Base-by-base conservation (phyloP, 2,113 vertebrate species). In the Lycaon pictus region DNA sequence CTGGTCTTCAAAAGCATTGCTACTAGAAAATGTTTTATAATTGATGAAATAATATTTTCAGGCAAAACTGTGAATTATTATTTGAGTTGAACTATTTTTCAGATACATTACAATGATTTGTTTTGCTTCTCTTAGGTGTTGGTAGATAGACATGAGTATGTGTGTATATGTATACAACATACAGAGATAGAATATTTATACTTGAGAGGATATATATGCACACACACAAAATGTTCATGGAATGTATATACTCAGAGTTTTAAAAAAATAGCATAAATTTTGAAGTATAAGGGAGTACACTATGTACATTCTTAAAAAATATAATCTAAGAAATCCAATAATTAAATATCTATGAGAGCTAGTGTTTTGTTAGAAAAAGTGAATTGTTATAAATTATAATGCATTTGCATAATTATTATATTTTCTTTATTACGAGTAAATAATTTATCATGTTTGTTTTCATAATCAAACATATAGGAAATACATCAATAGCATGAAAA, bases 1-100 rank as follows among this genome's bases (percentile, higher is more conserved):
- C 32, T 98, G 85, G 96, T 98, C 90, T 98, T 98, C 83, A 72
- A 92, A 98, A 96, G 79, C 81, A 93, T 93, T 97, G 93, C 72
- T 89, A 35, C 4, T 80, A 84, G 69, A 94, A 88, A 86, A 67
- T 89, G 43, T 95, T 93, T 96, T 96, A 67, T 95, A 89, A 82
- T 82, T 88, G 43, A 88, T 84, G 19, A 96, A 95, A 51, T 72
- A 71, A 51, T 93, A 71, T 90, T 96, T 96, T 96, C 9, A 95
- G 58, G 51, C 15, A 88, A 93, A 97, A 72, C 22, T 77, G 13
- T 86, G 25, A 94, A 81, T 95, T 96, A 81, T 93, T 76, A 58
- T 72, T 94, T 94, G 93, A 88, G 63, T 90, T 92, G 23, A 76
- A 60, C 32, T 94, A 1, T 88, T 95, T 97, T 96, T 88, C 62